These are phyloP conservation scores for Zaprionus bogoriensis DNA, from an alignment of 2,888 invertebrate genomes.

Conservation along the genomic window DNA sequence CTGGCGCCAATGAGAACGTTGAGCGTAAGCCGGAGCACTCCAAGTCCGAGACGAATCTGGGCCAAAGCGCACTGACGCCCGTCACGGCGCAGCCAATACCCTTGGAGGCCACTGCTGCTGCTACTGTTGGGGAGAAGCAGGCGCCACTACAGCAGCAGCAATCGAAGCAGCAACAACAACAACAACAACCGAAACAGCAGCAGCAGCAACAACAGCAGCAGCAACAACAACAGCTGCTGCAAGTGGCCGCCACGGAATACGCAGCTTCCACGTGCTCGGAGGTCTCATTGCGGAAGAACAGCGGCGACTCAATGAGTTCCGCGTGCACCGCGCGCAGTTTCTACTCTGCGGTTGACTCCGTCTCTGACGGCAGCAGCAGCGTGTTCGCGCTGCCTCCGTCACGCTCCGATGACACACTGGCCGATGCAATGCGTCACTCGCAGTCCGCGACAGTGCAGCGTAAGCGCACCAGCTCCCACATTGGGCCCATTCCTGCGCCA, in stretches of 20 bases:
- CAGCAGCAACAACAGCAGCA: conserved; percentile 24
- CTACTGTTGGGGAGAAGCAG: conserved; percentile 4
- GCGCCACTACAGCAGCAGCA: no score
- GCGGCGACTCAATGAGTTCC: conserved; percentile 84
- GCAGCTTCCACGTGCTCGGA: conserved; percentile 70
- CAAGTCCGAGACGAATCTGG: conserved; percentile 90
- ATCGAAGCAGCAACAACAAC: conserved; percentile 17
- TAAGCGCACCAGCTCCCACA: conserved; percentile 85
- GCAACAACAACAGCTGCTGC: conserved; percentile 58
- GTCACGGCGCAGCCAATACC: conserved; percentile 19
- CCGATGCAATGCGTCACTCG: conserved; percentile 83
- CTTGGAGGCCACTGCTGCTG: conserved; percentile 1
- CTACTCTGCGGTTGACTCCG: conserved; percentile 80
- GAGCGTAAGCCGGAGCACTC: conserved; percentile 87
- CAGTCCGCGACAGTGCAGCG: conserved; percentile 84
- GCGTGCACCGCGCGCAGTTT: conserved; percentile 84
- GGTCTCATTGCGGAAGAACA: conserved; percentile 84
- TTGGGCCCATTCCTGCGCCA: conserved; percentile 60
- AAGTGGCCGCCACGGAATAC: conserved; percentile 49
- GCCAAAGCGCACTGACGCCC: conserved; percentile 55
- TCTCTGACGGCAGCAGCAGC: conserved; percentile 57
- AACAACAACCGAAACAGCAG: conserved; percentile 19
- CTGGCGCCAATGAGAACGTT: conserved; percentile 81
- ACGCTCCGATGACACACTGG: conserved; percentile 90
- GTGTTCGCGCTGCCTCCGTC: conserved; percentile 87